These are phyloP conservation scores for Troilus luridus DNA, from an alignment of 2,888 invertebrate genomes.

Conservation along the genomic window DNA sequence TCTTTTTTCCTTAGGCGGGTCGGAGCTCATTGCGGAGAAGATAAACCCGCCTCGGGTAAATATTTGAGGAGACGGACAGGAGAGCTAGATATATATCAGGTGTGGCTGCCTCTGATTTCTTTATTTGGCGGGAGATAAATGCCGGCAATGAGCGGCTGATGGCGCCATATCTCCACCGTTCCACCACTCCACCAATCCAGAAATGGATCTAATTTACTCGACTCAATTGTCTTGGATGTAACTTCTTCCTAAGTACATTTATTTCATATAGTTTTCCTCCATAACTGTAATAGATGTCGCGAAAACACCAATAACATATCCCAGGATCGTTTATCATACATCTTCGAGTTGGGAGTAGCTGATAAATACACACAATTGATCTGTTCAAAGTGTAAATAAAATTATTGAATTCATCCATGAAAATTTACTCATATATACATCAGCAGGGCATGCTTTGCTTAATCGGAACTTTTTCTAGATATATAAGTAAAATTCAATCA, in stretches of 20 bases:
- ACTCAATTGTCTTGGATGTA: not conserved
- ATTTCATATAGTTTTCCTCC: not conserved
- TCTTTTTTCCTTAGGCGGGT: not conserved
- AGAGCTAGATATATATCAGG: not conserved
- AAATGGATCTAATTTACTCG: conserved; percentile 19
- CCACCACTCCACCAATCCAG: too few species aligned
- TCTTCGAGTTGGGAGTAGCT: too few species aligned
- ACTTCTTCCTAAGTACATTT: not conserved
- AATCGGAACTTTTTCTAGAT: too few species aligned
- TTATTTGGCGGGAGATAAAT: conserved; percentile 39
- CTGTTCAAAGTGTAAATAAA: too few species aligned
- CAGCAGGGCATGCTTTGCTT: too few species aligned
- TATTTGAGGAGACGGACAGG: not conserved
- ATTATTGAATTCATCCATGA: too few species aligned
- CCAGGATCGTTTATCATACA: too few species aligned
- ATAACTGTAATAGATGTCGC: too few species aligned
- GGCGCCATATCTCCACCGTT: not conserved
- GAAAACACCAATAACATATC: too few species aligned
- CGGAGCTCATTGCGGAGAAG: not conserved
- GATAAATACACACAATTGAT: too few species aligned
- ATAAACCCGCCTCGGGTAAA: not conserved
- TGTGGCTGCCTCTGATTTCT: conserved; percentile 20
- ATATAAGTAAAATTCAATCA: too few species aligned
- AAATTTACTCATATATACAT: too few species aligned
- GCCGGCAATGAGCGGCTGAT: not conserved